These are phyloP conservation scores for Bimastos eiseni DNA, from an alignment of 2,888 invertebrate species.

Conservation along the genomic window DNA sequence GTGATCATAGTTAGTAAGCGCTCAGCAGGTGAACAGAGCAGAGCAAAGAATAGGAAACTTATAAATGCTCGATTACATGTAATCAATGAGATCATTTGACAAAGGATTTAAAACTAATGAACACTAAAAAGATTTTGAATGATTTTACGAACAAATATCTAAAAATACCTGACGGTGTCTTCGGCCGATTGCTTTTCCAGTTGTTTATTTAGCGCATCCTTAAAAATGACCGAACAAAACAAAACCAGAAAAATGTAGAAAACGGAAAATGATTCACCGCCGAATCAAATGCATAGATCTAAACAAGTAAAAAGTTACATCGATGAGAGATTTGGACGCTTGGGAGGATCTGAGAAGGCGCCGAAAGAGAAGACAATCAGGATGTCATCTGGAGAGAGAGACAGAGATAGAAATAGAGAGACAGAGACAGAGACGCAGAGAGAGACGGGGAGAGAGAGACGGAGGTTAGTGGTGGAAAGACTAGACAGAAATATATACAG, in stretches of 20 bases:
- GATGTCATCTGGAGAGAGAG: background rate
- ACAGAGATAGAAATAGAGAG: no score
- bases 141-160: no score
- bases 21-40: no score
- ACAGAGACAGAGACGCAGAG: no score
- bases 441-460: background rate
- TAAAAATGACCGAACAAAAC: background rate
- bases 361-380: background rate
- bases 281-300: background rate
- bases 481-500: no score
- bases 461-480: no score
- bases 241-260: background rate
- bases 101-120: no score
- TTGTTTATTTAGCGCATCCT: constrained; percentile 48
- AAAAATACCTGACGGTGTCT: constrained; percentile 18
- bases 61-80: no score
- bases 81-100: no score
- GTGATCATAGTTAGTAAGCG: no score
- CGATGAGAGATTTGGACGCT: background rate
- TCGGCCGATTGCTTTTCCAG: constrained; percentile 18
- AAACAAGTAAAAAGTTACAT: background rate
- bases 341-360: background rate
- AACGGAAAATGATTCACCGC: background rate
- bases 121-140: background rate
- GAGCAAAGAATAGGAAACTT: no score